Conservation (phyloP, 2,888 invertebrate species). For the Lasioglossum leucozonium region DNA sequence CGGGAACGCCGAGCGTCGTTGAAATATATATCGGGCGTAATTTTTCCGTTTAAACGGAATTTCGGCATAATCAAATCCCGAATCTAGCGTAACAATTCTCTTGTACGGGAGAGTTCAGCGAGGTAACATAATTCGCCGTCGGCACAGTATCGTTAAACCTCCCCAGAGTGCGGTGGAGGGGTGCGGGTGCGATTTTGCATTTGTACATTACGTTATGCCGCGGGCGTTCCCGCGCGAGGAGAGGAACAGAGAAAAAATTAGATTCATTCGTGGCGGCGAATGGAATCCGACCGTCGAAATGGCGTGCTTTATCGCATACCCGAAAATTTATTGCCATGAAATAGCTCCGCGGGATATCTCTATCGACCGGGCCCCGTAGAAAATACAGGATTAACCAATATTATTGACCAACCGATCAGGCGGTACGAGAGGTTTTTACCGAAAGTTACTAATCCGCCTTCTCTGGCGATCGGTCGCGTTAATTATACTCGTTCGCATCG, state of each 20-base stretch:
- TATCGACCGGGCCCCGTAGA: slow-evolving; percentile 47
- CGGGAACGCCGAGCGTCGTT: background rate
- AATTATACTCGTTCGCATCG: background rate
- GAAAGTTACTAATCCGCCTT: background rate
- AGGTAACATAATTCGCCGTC: slow-evolving; percentile 69
- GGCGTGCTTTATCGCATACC: slow-evolving; percentile 70
- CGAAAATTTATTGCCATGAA: slow-evolving; percentile 70
- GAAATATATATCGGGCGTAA: slow-evolving; percentile 2
- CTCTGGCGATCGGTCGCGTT: background rate
- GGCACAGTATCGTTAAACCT: slow-evolving; percentile 66
- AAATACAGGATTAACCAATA: slow-evolving; percentile 64
- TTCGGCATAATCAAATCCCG: slow-evolving; percentile 47
- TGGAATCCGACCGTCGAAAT: slow-evolving; percentile 65
- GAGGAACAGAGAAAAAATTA: slow-evolving; percentile 58
- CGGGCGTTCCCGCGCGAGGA: slow-evolving; percentile 39
- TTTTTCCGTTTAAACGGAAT: slow-evolving; percentile 36
- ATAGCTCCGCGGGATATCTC: slow-evolving; percentile 64
- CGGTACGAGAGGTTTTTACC: slow-evolving; percentile 25
- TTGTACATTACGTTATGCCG: slow-evolving; percentile 63
- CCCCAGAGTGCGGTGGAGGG: slow-evolving; percentile 50
- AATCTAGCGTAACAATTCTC: slow-evolving; percentile 50
- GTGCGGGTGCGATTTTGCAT: slow-evolving; percentile 65
- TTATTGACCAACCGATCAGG: slow-evolving; percentile 45
- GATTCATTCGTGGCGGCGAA: slow-evolving; percentile 62
- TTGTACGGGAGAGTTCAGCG: slow-evolving; percentile 29